Evolutionary conservation across 2,888 invertebrate genomes (phyloP).

Genomic region (Elysia crispata): DNA sequence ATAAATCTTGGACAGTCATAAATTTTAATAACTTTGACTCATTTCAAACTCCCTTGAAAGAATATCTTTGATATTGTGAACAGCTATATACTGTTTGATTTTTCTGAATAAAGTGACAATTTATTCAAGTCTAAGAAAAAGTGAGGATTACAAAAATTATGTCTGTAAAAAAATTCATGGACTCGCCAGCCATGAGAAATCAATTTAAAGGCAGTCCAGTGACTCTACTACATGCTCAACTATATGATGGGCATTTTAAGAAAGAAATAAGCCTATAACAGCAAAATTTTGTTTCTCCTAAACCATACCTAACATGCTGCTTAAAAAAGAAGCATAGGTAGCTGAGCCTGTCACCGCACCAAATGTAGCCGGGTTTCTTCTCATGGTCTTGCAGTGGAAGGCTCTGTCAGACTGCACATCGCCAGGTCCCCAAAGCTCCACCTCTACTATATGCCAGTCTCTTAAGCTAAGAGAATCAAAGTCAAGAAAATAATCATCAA

Average conservation of each 20-base stretch:
- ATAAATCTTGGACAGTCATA: no score
- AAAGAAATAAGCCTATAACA: neutral
- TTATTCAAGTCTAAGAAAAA: no score
- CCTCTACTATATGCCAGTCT: slow-evolving; percentile 80
- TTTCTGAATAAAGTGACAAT: no score
- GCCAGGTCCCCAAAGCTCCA: slow-evolving; percentile 78
- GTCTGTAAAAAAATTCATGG: no score
- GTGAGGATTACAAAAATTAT: no score
- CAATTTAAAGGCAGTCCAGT: neutral
- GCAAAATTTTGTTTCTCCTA: no score
- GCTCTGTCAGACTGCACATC: slow-evolving; percentile 64
- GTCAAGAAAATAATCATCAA: neutral
- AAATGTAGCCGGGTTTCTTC: slow-evolving; percentile 79
- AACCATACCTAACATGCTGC: slow-evolving; percentile 77
- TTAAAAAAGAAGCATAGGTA: slow-evolving; percentile 79
- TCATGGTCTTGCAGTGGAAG: slow-evolving; percentile 76
- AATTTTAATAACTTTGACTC: no score
- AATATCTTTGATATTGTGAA: no score
- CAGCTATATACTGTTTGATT: no score
- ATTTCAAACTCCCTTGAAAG: no score
- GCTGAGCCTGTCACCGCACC: slow-evolving; percentile 80
- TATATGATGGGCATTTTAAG: no score
- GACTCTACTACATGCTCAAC: neutral
- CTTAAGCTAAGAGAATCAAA: slow-evolving; percentile 70
- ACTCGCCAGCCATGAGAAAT: no score